Evolutionary conservation across 64 coral and sea anemone species (phyloP).

Genomic region (Dendronephthya gigantea): DNA sequence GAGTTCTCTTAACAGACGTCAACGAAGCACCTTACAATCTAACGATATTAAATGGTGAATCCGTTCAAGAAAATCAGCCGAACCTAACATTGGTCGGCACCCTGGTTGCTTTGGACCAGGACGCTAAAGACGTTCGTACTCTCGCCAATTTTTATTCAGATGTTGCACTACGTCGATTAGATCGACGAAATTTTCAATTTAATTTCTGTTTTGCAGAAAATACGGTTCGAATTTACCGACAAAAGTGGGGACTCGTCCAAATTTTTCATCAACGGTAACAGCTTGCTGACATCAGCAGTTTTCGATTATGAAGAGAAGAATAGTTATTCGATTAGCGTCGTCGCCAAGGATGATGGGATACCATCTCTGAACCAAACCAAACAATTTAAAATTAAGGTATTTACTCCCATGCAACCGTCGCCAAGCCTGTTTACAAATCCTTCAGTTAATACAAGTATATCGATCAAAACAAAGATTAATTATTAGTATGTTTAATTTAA

Average conservation of each 20-base stretch:
- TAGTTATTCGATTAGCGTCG: background rate
- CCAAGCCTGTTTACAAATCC: no score
- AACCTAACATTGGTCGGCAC: slow-evolving; percentile 17
- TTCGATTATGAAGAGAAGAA: background rate
- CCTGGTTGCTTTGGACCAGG: slow-evolving; percentile 36
- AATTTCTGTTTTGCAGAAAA: background rate
- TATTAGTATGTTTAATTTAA: no score
- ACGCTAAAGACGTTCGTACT: background rate
- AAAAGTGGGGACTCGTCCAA: background rate
- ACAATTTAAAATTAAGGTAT: background rate
- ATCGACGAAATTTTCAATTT: no score
- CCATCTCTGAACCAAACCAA: background rate
- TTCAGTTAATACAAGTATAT: no score
- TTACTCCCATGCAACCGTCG: no score
- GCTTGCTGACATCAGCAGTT: background rate
- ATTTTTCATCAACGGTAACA: background rate
- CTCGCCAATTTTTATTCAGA: no score
- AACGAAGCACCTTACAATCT: slow-evolving; percentile 54
- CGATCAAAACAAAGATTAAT: no score
- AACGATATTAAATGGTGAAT: background rate
- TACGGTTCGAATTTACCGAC: background rate
- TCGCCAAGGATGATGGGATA: background rate
- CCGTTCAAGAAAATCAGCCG: slow-evolving; percentile 9
- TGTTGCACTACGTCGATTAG: no score
- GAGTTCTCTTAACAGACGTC: slow-evolving; percentile 30